A percentile compares a stretch with the other conserved stretches of the same genome.
phyloP scores from a whole-genome alignment of 2,113 vertebrate genomes.

The Charadrius vociferus region DNA sequence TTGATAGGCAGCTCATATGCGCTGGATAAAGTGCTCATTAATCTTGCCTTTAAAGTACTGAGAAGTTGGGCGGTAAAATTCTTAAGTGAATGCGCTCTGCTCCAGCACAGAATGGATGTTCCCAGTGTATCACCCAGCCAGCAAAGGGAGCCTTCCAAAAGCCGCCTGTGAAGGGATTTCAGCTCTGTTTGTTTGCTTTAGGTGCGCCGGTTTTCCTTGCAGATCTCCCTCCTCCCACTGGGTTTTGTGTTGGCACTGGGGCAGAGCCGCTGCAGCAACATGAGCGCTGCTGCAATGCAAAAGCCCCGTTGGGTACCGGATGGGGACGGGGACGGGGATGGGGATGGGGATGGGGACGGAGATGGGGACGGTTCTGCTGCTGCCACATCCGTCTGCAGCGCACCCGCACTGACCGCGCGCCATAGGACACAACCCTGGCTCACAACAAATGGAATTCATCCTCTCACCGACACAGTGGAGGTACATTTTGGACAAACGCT shows the following conservation, averaged over 20 bases:
- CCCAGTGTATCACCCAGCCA: not conserved
- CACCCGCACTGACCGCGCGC: not conserved
- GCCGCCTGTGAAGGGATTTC: accelerated
- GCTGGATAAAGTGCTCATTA: conserved; percentile 55
- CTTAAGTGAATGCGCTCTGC: not conserved
- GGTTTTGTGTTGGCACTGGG: not conserved
- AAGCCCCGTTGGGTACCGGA: not conserved
- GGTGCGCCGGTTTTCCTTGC: accelerated
- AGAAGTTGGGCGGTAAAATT: conserved; percentile 15
- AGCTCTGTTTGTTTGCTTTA: not conserved
- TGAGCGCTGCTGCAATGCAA: accelerated
- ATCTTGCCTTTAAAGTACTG: conserved; percentile 48
- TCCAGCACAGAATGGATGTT: not conserved
- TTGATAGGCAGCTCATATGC: conserved; percentile 62
- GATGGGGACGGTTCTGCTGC: not conserved
- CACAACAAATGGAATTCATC: not conserved
- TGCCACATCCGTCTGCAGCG: not conserved
- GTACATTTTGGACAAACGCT: accelerated
- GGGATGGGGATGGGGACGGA: not conserved
- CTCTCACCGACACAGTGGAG: accelerated
- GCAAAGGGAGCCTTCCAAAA: not conserved
- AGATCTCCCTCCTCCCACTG: accelerated
- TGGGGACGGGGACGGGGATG: not conserved
- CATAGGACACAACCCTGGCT: not conserved
- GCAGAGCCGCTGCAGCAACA: not conserved